These are phyloP conservation scores for Polyodon spathula DNA, from an alignment of 2,113 vertebrate species.

Conservation along the genomic window DNA sequence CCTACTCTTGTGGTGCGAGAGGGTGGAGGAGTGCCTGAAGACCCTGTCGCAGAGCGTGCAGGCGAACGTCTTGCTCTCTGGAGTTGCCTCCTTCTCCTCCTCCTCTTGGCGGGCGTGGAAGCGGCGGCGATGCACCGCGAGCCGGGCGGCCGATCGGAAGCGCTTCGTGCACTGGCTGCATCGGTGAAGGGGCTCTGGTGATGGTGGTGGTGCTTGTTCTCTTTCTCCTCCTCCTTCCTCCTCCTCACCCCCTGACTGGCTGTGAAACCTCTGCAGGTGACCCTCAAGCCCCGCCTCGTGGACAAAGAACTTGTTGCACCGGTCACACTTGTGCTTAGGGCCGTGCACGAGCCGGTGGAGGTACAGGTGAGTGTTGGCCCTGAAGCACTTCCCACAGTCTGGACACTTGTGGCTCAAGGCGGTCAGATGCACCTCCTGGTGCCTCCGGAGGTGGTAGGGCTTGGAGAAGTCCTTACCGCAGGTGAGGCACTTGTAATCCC, in stretches of 20 bases:
- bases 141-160: neutral
- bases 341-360: conserved; percentile 28
- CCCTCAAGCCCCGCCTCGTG: conserved; percentile 50
- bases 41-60: conserved; percentile 5
- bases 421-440: conserved; percentile 1
- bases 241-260: neutral
- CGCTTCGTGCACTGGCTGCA: neutral
- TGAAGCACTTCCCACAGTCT: neutral
- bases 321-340: conserved; percentile 42
- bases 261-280: conserved; percentile 49
- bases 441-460: conserved; percentile 1
- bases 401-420: neutral
- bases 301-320: conserved; percentile 45
- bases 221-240: conserved; percentile 1
- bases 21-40: conserved; percentile 13
- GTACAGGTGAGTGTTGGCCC: conserved; percentile 20
- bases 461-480: conserved; percentile 25
- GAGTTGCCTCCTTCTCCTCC: neutral
- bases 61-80: neutral
- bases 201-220: conserved; percentile 1
- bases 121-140: neutral
- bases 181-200: conserved; percentile 9
- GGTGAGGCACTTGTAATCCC: conserved; percentile 15
- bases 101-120: neutral
- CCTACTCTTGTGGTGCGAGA: conserved; percentile 8